Conservation (phyloP, 1,140 invertebrate genomes). For the Schmidtea mediterranea region DNA sequence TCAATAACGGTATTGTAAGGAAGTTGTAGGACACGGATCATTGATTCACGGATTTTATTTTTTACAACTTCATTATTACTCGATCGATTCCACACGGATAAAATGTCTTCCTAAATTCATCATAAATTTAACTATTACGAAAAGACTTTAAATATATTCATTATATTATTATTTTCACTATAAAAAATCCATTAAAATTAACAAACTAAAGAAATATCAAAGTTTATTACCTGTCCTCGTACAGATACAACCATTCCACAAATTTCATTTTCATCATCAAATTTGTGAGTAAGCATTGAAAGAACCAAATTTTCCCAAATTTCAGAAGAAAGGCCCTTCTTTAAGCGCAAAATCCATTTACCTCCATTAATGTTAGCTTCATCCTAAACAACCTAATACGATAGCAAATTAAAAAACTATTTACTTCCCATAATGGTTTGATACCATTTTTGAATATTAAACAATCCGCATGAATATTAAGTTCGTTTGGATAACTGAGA, state of each 20-base stretch:
- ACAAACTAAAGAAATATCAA: too few relatives aligned
- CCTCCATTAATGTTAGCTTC: conserved; percentile 71
- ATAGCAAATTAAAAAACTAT: conserved; percentile 10
- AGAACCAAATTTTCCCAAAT: conserved; percentile 95
- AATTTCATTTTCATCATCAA: conserved; percentile 91
- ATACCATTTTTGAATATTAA: conserved; percentile 94
- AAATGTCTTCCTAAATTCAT: conserved; percentile 75
- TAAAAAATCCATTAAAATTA: too few relatives aligned
- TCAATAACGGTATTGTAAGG: conserved; percentile 68
- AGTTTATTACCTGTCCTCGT: conserved; percentile 44
- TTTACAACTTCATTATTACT: conserved; percentile 59
- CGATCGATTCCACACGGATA: conserved; percentile 88
- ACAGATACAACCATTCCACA: conserved; percentile 87
- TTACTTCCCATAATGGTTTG: conserved; percentile 84
- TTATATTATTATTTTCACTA: too few relatives aligned
- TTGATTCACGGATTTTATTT: conserved; percentile 63
- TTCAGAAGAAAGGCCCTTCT: conserved; percentile 69
- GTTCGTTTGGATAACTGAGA: conserved; percentile 27
- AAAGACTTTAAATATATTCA: not conserved
- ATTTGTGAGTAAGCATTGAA: conserved; percentile 75
- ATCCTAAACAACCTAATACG: conserved; percentile 34
- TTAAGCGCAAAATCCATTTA: conserved; percentile 76
- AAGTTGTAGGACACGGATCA: conserved; percentile 71
- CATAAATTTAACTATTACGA: conserved; percentile 7
- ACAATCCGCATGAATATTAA: conserved; percentile 66